Evolutionary conservation across 2,888 invertebrate species (phyloP).

Genomic region (Norana najaformis): DNA sequence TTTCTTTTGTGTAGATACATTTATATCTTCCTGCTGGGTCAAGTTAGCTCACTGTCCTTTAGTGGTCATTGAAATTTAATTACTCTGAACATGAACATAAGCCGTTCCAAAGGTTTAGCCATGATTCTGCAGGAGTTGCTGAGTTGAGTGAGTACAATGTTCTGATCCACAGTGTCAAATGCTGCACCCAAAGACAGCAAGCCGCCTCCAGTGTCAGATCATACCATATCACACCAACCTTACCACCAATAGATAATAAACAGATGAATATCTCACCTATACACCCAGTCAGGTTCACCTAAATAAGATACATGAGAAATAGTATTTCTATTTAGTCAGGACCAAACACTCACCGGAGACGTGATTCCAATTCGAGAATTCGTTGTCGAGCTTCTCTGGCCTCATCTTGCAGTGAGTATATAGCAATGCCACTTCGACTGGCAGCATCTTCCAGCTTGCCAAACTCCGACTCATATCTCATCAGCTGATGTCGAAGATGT

Average conservation of each 20-base stretch:
- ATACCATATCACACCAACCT: too few relatives aligned
- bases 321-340: neutral
- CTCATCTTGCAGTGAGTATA: conserved; percentile 57
- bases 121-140: too few relatives aligned
- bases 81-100: too few relatives aligned
- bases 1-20: too few relatives aligned
- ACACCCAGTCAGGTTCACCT: neutral
- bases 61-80: too few relatives aligned
- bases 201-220: too few relatives aligned
- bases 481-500: conserved; percentile 51
- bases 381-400: conserved; percentile 54
- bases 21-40: too few relatives aligned
- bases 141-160: neutral
- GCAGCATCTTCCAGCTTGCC: conserved; percentile 49
- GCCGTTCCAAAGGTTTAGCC: neutral
- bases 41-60: too few relatives aligned
- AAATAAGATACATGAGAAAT: neutral
- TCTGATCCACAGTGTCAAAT: neutral
- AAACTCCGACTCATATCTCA: conserved; percentile 52
- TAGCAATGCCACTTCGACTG: conserved; percentile 56
- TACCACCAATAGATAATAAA: neutral
- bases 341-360: conserved; percentile 55
- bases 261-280: neutral
- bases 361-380: conserved; percentile 57
- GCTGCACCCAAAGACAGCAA: neutral